Evolutionary conservation across 2,113 vertebrate genomes (phyloP).

Genomic region (Leptocoma aspasia): DNA sequence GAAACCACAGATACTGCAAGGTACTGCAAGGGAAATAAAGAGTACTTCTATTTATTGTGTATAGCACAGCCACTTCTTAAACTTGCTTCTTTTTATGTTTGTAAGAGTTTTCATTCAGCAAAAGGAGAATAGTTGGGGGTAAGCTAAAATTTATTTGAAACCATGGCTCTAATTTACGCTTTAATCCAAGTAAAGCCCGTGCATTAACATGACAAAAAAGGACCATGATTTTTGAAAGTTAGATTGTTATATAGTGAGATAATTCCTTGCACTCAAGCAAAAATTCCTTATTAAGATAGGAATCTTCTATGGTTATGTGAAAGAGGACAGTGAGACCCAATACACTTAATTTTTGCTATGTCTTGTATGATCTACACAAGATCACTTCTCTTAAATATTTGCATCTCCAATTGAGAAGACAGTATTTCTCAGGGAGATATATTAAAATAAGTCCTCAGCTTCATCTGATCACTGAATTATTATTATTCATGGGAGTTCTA

Average conservation of each 20-base stretch:
- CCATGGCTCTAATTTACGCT: neutral
- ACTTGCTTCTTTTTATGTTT: neutral
- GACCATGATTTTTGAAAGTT: neutral
- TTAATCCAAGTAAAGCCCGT: neutral
- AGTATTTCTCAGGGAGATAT: neutral
- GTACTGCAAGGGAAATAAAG: neutral
- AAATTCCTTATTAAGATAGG: neutral
- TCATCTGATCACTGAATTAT: neutral
- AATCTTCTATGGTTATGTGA: neutral
- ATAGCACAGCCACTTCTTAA: neutral
- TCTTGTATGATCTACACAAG: neutral
- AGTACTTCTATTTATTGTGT: neutral
- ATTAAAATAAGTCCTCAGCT: neutral
- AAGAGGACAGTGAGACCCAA: neutral
- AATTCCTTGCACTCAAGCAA: neutral
- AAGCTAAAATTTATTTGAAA: neutral
- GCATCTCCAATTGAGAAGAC: neutral
- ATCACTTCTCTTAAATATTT: neutral
- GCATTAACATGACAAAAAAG: neutral
- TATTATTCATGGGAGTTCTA: slow-evolving; percentile 19
- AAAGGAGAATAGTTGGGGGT: neutral
- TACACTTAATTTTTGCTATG: neutral
- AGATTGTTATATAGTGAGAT: neutral
- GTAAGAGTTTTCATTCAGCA: neutral
- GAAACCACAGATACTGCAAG: neutral